These are phyloP conservation scores for Platygyra sinensis DNA, from an alignment of 64 coral and sea anemone genomes.

Conservation along the genomic window DNA sequence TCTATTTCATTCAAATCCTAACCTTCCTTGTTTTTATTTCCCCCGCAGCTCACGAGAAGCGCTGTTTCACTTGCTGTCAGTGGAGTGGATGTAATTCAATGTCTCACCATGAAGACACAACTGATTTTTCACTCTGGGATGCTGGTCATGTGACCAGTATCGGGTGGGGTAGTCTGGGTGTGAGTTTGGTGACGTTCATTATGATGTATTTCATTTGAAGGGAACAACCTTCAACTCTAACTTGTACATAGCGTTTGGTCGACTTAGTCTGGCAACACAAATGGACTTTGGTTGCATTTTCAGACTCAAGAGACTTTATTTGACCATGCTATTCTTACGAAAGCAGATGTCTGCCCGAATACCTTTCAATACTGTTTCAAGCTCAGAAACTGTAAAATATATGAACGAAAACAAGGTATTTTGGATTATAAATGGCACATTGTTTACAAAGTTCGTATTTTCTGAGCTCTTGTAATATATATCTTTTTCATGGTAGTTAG, in stretches of 20 bases:
- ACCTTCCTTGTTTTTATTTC: background rate
- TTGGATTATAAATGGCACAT: too few relatives aligned
- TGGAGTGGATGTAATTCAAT: conserved; percentile 88
- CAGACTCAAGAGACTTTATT: background rate
- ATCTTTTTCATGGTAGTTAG: too few relatives aligned
- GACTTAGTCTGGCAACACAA: background rate
- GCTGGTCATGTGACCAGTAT: background rate
- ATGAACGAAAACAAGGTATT: background rate
- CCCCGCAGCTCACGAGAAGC: conserved; percentile 69
- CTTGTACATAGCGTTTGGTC: conserved; percentile 13
- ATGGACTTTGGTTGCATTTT: background rate
- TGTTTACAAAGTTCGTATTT: too few relatives aligned
- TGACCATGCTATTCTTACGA: background rate
- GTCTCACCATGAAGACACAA: conserved; percentile 64
- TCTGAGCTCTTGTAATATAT: too few relatives aligned
- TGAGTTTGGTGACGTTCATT: conserved; percentile 5
- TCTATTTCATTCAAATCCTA: background rate
- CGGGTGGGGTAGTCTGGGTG: background rate
- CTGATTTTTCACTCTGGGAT: conserved; percentile 25
- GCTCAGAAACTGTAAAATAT: background rate
- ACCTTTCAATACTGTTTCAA: background rate
- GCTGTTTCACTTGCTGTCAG: conserved; percentile 90
- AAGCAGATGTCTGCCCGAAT: background rate
- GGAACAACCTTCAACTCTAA: background rate
- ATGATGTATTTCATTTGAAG: conserved; percentile 7